Base-by-base conservation (phyloP, 1,140 invertebrate species). In the Brachionus asplanchnoidis region DNA sequence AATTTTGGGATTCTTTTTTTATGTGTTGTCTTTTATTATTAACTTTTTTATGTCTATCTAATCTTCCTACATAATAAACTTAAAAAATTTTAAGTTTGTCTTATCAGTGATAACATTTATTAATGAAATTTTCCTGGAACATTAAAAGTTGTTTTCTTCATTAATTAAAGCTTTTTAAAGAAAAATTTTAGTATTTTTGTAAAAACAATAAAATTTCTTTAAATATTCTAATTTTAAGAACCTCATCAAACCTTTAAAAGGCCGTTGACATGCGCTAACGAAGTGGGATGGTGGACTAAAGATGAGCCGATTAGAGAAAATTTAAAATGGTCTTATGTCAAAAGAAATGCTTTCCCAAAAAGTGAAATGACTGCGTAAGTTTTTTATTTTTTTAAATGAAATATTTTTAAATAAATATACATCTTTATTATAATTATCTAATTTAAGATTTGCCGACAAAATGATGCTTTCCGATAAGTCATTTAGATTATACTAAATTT, bases 201-300 rank as follows among this genome's bases (percentile, higher is more conserved):
- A n/a, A n/a, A n/a, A n/a, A n/a, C n/a, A n/a, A 28, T 28, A 28
- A 36, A 36, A 36, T 36, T 7, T 1, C 32, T 36, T 36, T 5
- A 36, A 36, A 36, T 36, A 7, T 36, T 28, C 7, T 36, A 36
- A 36, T 7, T 6, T 3, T 36, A 28, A 82, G 79, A 82, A 28
- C 79, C 79, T 26, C n/a, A 68, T 82, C 53, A 82, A 82, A 28
- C 26, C 14, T 82, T 42, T 17, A 40, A 65, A 46, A 11, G 79
- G 17, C 79, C 79, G n/a, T 32, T 82, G 6, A 82, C 79, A 32
- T 65, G 53, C 65, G 32, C 79, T 1, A 53, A 82, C 20, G 20
- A 82, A 82, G 53, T 82, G 12, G 79, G 79, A 40, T 82, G 79
- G 79, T 82, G 79, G 79, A 60, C 53, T 7, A 82, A 82, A 82